Conservation (phyloP, 2,113 vertebrate genomes). For the Bombycilla garrulus region DNA sequence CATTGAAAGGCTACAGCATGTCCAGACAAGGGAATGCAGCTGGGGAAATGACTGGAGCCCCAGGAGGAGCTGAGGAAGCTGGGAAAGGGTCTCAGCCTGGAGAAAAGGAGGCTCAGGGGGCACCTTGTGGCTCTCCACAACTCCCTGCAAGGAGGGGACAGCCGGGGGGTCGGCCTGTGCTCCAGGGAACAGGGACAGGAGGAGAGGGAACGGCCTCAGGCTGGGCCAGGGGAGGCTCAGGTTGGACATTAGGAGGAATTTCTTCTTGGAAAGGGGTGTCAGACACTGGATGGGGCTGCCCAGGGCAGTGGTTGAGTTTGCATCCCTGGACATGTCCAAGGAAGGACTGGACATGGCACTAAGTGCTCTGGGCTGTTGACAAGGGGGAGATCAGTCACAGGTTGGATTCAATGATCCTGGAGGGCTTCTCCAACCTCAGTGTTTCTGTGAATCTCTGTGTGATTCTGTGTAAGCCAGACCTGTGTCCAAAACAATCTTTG, state of each 20-base stretch:
- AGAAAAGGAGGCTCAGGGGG: background rate
- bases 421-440: background rate
- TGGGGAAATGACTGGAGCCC: background rate
- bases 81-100: background rate
- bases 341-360: rapidly evolving
- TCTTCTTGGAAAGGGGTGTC: rapidly evolving
- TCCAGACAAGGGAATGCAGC: background rate
- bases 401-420: rapidly evolving
- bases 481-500: background rate
- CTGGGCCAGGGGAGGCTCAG: background rate
- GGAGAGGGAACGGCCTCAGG: background rate
- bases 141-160: background rate
- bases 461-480: background rate
- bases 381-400: background rate
- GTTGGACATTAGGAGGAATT: rapidly evolving
- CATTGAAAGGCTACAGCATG: rapidly evolving
- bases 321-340: background rate
- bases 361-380: background rate
- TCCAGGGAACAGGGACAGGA: background rate
- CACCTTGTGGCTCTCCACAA: background rate
- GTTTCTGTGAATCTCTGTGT: background rate
- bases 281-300: rapidly evolving
- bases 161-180: background rate
- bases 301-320: background rate
- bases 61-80: background rate